Base-by-base conservation (phyloP, 2,888 invertebrate genomes). In the Dynastes hyllus region DNA sequence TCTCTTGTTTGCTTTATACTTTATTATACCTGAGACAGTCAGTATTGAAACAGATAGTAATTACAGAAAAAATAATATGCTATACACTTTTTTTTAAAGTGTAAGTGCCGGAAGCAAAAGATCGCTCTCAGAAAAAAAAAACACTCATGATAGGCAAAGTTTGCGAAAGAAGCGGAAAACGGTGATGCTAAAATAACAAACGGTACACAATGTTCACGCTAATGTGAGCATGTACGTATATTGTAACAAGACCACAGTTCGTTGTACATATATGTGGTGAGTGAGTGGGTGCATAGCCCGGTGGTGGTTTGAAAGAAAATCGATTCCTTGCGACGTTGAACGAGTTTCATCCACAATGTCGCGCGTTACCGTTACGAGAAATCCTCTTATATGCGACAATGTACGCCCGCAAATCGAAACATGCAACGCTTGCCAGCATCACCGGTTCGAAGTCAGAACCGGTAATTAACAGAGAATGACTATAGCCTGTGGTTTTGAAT, bases 221-320 rank as follows among this genome's bases (percentile, higher is more conserved):
- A 53, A 45, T 37, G 32, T 37, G 32, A 37, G 5, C 32, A 37
- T 5, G 5, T 37, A 4, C 32, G 5, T 37, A 37, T 37, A 5
- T 5, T 37, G 32, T 32, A 22, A 22, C 22, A 22, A 22, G 22
- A 22, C 22, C 22, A 22, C 22, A 22, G 32, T 32, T 4, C 32
- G 32, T 5, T 37, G 32, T 37, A 37, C 32, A 37, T 37, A 37
- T 37, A 37, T 4, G 22, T 45, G 65, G 51, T 53, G 53, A 32
- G 53, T 32, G 27, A 51, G 27, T 53, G 70, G 70, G 22, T 69
- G 32, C 5, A 5, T 37, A 37, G 32, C 5, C 32, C 32, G 53
- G 53, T 70, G 70, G 27, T n/a, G 70, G 70, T 70, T 53, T n/a
- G 51, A 70, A 70, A 50, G 70, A 70, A 70, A 51, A 70, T 70